Percentiles rank a stretch among this genome's conserved stretches.
These are phyloP conservation scores for Dolichallabes microphthalmus DNA, from an alignment of 2,113 vertebrate genomes.

Conservation along the genomic window DNA sequence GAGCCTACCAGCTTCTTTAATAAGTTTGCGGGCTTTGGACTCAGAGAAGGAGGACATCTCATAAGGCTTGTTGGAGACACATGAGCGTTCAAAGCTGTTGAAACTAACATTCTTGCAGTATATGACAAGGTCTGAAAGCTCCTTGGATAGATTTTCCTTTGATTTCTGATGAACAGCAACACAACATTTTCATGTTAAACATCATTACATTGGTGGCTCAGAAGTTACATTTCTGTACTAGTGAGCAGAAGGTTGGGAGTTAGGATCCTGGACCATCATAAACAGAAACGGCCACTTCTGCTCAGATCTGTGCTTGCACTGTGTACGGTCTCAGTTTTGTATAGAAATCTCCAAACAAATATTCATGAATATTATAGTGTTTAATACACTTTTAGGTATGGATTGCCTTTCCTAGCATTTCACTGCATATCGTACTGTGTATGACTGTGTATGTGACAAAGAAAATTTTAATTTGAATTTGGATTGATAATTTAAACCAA, in stretches of 20 bases:
- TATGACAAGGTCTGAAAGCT: slow-evolving; percentile 83
- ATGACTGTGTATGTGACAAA: too few species aligned
- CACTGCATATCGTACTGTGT: too few species aligned
- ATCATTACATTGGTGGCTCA: background rate
- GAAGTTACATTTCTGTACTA: background rate
- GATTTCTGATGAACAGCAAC: slow-evolving; percentile 67
- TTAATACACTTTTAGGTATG: background rate
- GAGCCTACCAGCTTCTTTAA: slow-evolving; percentile 81
- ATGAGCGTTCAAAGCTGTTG: slow-evolving; percentile 78
- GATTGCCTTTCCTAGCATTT: too few species aligned
- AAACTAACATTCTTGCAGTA: slow-evolving; percentile 91
- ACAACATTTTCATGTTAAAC: slow-evolving; percentile 8
- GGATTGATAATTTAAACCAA: background rate
- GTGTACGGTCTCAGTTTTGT: background rate
- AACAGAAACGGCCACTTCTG: background rate
- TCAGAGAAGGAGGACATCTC: slow-evolving; percentile 92
- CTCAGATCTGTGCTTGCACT: background rate
- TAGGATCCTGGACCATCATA: background rate
- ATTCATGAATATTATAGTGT: background rate
- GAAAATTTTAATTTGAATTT: too few species aligned
- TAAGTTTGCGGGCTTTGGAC: slow-evolving; percentile 81
- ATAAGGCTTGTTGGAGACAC: slow-evolving; percentile 71
- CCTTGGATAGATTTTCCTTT: slow-evolving; percentile 76
- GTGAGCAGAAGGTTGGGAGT: background rate
- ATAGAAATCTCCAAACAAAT: background rate